These are phyloP conservation scores for Lanius ludovicianus DNA, from an alignment of 2,113 vertebrate genomes.

Conservation along the genomic window DNA sequence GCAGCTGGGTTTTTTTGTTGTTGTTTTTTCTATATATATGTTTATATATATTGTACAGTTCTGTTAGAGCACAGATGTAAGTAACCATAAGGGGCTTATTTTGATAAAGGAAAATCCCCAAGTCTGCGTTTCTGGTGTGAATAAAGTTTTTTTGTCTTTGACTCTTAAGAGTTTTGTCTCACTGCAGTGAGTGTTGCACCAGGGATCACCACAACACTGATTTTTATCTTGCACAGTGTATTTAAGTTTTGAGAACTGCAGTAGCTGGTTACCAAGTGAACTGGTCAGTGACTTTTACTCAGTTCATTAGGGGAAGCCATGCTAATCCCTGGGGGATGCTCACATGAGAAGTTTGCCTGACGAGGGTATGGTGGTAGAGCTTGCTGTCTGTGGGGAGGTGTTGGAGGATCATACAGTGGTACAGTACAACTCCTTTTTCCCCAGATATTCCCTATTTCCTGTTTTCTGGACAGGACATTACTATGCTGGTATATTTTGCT, in stretches of 20 bases:
- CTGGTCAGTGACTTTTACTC: background rate
- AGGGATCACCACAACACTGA: background rate
- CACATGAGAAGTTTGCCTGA: background rate
- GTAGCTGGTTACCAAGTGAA: background rate
- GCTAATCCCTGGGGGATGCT: background rate
- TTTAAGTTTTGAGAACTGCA: background rate
- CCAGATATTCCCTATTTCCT: background rate
- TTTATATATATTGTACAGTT: slow-evolving; percentile 73
- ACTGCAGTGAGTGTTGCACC: background rate
- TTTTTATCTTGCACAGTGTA: background rate
- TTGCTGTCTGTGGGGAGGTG: background rate
- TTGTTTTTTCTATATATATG: slow-evolving; percentile 20
- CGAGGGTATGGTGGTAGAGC: background rate
- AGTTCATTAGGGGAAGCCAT: background rate
- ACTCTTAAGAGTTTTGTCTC: background rate
- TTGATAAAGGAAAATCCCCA: slow-evolving; percentile 64
- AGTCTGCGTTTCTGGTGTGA: slow-evolving; percentile 65
- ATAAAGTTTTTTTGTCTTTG: slow-evolving; percentile 67
- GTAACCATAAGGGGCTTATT: slow-evolving; percentile 71
- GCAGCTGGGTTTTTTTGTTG: slow-evolving; percentile 1
- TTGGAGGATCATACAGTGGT: background rate
- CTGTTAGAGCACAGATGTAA: slow-evolving; percentile 71
- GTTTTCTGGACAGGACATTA: background rate
- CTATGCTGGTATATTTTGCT: background rate
- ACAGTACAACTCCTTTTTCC: background rate